Evolutionary conservation across 2,888 invertebrate species (phyloP), one percentile per base, ranked within the genome.

Genomic region (Drosophila niveifrons): DNA sequence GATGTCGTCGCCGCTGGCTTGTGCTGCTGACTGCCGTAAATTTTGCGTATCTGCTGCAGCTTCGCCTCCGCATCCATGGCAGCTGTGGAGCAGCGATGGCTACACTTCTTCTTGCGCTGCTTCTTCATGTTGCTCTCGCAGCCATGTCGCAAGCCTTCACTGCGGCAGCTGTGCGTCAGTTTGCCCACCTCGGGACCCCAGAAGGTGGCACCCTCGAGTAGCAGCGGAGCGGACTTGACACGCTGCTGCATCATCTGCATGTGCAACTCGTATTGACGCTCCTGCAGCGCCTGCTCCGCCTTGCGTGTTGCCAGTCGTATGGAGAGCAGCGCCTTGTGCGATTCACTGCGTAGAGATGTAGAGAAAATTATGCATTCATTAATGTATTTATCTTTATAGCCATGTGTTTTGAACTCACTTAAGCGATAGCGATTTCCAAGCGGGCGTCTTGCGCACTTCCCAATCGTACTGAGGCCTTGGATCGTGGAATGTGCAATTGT

Each of bases 361-460:
- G 3, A 41, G 6, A 11, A 8, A 11, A 1, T 28, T 1, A 46
- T 36, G 36, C 1, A 67, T 57, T 39, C 1, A 41, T 18, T 0
- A 13, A 31, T 10, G 23, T 34, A 8, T 18, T n/a, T 11, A 13
- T 6, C 7, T 31, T 31, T 11, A 3, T 10, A 43, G 23, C 4
- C 7, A n/a, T 34, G 2, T 8, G 3, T 0, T 31, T 41, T 10
- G 1, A 9, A 76, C 82, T 74, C 58, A 92, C 92, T 91, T 91
- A 2, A 91, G 74, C 2, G 91, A 82, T 7, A 92, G 65, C 0
- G 91, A 90, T 67, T 92, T 92, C 92, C 92, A 92, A 4, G 92
- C 92, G 0, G 92, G 92, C 6, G 92, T 92, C 74, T 91, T 92
- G 2, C 92, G 83, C 1, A 92, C 92, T 74, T 92, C 92, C 92